Base-by-base conservation (phyloP, 2,888 invertebrate genomes). In the Thera britannica region DNA sequence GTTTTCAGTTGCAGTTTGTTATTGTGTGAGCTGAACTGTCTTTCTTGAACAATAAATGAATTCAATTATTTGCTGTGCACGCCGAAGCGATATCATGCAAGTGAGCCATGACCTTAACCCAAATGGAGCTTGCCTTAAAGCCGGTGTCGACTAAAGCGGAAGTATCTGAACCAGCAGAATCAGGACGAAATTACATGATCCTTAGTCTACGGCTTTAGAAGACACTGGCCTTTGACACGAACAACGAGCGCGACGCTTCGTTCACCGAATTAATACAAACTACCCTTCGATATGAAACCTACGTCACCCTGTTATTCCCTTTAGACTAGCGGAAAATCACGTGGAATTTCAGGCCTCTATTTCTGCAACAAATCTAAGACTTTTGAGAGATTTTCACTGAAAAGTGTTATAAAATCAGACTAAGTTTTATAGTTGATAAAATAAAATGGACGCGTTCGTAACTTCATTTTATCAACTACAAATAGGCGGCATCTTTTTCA, bases 291-390 rank as follows among this genome's bases (percentile, higher is more conserved):
- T 79, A 75, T 71, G 69, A 74, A 72, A 75, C 69, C 79, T 85
- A 84, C 80, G 64, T 80, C 81, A 88, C 88, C 88, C 89, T 89
- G 88, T 86, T 77, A 76, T 74, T 85, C 84, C 85, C 74, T 78
- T 75, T 73, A 57, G 67, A 56, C 70, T 72, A 74, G 72, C 68
- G 73, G 69, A 74, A 72, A 75, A 73, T 72, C 55, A 44, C 62
- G 67, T 56, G 52, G 36, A 56, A 71, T 68, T 48, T 56, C 12
- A 49, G n/a, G n/a, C 4, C 0, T 9, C 2, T 46, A 8, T 46
- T 46, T 23, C 23, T 23, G 23, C 23, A 23, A 23, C 23, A 23
- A 23, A 23, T 23, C 23, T 23, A 23, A 23, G 23, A 23, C 23
- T 23, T 23, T 23, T 23, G 23, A 23, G 23, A 23, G 23, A 23